These are phyloP conservation scores for Phenacoccus solenopsis DNA, from an alignment of 1,140 invertebrate genomes.

Conservation along the genomic window DNA sequence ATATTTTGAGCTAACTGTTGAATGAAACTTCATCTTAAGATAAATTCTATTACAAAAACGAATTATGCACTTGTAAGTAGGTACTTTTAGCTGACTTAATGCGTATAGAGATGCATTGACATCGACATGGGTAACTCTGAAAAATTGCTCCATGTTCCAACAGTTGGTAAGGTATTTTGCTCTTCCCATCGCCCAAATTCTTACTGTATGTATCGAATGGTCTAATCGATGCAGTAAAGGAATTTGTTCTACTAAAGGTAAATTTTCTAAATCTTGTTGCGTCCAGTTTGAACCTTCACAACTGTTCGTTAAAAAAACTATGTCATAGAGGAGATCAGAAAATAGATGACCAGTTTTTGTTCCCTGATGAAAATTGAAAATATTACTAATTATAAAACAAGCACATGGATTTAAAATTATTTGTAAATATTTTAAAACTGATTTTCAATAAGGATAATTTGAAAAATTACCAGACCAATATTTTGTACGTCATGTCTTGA, in stretches of 20 bases:
- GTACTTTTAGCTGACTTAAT: constrained; percentile 39
- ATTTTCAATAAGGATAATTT: background rate
- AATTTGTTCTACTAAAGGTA: constrained; percentile 65
- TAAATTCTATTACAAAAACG: background rate
- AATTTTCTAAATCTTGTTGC: constrained; percentile 37
- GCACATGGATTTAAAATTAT: too few relatives aligned
- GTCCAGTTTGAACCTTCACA: constrained; percentile 46
- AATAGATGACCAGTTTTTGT: constrained; percentile 47
- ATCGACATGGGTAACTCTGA: constrained; percentile 42
- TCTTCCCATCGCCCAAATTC: constrained; percentile 56
- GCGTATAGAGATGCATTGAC: constrained; percentile 50
- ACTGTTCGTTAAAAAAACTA: constrained; percentile 49
- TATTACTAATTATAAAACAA: background rate
- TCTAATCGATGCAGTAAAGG: constrained; percentile 55
- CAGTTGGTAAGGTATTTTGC: constrained; percentile 51
- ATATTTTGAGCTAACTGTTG: constrained; percentile 33
- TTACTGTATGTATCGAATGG: constrained; percentile 52
- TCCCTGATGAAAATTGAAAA: constrained; percentile 30
- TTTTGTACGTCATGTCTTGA: constrained; percentile 23
- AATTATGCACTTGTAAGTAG: background rate
- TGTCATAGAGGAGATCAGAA: constrained; percentile 44
- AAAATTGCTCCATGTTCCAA: constrained; percentile 59
- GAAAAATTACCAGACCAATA: constrained; percentile 23
- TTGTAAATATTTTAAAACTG: background rate
- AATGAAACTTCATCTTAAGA: constrained; percentile 27